Evolutionary conservation across 2,113 vertebrate species (phyloP).

Genomic region (Pachypanchax playfairii): DNA sequence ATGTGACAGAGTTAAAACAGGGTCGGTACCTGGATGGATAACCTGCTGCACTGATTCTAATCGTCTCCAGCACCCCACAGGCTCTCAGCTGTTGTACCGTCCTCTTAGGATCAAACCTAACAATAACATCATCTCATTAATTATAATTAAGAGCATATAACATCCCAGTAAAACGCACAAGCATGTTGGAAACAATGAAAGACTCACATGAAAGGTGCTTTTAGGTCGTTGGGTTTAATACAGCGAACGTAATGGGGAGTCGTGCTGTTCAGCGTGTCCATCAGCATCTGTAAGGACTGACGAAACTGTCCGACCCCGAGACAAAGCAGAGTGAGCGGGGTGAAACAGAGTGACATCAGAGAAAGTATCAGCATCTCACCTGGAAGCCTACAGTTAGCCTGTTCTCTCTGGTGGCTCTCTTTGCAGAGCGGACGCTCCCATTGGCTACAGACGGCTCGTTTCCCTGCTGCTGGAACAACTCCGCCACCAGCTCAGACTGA

Average conservation of each 20-base stretch:
- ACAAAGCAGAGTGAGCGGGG: background rate
- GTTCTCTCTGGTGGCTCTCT: conserved; percentile 73
- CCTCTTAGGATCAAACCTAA: conserved; percentile 81
- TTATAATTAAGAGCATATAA: background rate
- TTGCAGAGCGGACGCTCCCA: conserved; percentile 60
- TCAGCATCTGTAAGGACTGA: conserved; percentile 79
- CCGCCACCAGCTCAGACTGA: conserved; percentile 79
- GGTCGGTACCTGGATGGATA: conserved; percentile 79
- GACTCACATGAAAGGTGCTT: conserved; percentile 78
- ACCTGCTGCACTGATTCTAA: conserved; percentile 83
- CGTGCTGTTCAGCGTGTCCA: conserved; percentile 81
- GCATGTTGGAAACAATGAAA: background rate
- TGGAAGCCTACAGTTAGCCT: conserved; percentile 81
- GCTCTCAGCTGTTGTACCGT: conserved; percentile 83
- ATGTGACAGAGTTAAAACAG: no score
- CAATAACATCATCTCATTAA: background rate
- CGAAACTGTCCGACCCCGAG: conserved; percentile 82
- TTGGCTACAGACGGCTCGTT: conserved; percentile 44
- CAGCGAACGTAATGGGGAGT: conserved; percentile 84
- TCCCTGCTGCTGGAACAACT: conserved; percentile 79
- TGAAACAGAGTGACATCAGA: background rate
- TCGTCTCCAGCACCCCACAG: conserved; percentile 84
- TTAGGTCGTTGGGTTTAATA: conserved; percentile 86
- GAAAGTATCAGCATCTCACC: conserved; percentile 60
- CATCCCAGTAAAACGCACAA: background rate